phyloP scores from a whole-genome alignment of 2,888 invertebrate genomes.

The Epinotia nisella region DNA sequence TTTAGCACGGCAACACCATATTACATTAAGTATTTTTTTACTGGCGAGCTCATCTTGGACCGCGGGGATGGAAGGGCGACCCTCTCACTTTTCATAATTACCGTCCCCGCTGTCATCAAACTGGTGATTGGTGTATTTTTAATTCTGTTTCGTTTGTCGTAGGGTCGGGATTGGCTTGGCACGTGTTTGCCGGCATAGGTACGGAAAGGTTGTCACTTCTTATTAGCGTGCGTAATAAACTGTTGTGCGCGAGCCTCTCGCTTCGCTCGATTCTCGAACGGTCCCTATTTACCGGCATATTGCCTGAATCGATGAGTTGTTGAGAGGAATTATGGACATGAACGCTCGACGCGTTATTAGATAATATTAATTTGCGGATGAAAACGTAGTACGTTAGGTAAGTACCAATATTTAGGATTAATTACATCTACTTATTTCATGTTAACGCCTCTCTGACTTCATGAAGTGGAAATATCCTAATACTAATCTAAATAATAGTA shows the following conservation, averaged over 20 bases:
- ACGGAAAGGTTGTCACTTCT: constrained; percentile 63
- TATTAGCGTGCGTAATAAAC: constrained; percentile 70
- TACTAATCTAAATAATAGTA: no score
- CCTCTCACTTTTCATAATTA: constrained; percentile 71
- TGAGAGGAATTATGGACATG: not conserved
- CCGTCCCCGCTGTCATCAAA: constrained; percentile 66
- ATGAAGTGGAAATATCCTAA: no score
- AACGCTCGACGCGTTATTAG: not conserved
- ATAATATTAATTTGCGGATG: not conserved
- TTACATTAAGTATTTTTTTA: constrained; percentile 71
- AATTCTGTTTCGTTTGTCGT: constrained; percentile 59
- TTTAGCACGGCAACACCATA: constrained; percentile 70
- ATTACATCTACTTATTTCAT: no score
- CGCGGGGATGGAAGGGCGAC: constrained; percentile 52
- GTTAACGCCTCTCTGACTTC: no score
- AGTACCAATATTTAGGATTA: no score
- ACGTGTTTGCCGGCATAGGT: constrained; percentile 59
- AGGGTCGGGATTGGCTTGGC: constrained; percentile 59
- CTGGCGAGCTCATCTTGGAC: constrained; percentile 64
- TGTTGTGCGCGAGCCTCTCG: constrained; percentile 18
- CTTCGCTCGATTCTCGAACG: constrained; percentile 16
- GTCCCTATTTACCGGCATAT: constrained; percentile 9
- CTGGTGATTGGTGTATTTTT: constrained; percentile 64
- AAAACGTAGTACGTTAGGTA: not conserved
- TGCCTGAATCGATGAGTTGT: constrained; percentile 8